Evolutionary conservation across 2,113 vertebrate species (phyloP).

Genomic region (Peromyscus leucopus): DNA sequence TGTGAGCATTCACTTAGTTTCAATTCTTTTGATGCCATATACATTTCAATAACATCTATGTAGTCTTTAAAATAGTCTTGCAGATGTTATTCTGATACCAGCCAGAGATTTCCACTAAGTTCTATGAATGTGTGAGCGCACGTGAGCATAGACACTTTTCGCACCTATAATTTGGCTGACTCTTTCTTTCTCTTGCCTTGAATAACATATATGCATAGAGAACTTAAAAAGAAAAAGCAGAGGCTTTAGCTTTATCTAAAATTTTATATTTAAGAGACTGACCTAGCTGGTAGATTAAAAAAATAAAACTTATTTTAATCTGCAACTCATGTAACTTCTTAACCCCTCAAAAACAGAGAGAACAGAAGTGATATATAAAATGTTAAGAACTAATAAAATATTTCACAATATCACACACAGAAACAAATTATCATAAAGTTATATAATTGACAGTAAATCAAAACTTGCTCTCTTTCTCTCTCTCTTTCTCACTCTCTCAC

Average conservation of each 20-base stretch:
- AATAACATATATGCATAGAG: neutral
- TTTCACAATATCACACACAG: neutral
- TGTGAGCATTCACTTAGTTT: neutral
- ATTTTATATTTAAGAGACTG: neutral
- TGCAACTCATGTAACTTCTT: neutral
- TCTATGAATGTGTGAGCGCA: neutral
- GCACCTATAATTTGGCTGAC: conserved; percentile 40
- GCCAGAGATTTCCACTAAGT: conserved; percentile 15
- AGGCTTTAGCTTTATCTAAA: neutral
- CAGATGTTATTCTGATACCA: conserved; percentile 19
- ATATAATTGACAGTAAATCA: neutral
- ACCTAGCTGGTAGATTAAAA: neutral
- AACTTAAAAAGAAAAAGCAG: neutral
- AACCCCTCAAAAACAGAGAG: neutral
- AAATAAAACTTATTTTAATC: neutral
- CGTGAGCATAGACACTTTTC: neutral
- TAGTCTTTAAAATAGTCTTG: conserved; percentile 65
- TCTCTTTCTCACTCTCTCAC: neutral
- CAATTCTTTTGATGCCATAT: neutral
- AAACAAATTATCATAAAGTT: neutral
- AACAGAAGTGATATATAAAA: neutral
- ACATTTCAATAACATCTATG: conserved; percentile 7
- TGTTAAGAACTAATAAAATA: neutral
- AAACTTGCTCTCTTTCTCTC: neutral
- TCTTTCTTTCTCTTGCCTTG: neutral